Evolutionary conservation across 2,113 vertebrate species (phyloP).

Genomic region (Antechinus stuartii): DNA sequence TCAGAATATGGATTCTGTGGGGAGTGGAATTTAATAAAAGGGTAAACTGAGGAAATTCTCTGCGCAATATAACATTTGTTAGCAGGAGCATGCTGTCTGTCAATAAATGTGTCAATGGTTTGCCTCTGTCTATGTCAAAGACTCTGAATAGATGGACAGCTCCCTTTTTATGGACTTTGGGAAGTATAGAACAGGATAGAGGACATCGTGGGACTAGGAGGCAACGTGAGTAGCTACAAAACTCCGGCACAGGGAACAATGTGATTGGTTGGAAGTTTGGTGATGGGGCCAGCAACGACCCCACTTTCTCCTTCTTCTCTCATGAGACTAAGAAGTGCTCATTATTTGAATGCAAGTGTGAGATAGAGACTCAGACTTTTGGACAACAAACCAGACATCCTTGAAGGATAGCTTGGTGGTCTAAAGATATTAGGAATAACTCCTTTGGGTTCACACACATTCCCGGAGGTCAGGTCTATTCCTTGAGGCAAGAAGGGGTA

Average conservation of each 20-base stretch:
- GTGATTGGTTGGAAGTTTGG: not conserved
- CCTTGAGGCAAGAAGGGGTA: not conserved
- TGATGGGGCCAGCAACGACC: not conserved
- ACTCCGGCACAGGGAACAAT: too few relatives aligned
- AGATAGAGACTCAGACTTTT: not conserved
- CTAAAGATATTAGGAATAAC: not conserved
- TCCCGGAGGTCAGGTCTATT: not conserved
- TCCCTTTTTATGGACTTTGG: not conserved
- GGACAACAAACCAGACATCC: not conserved
- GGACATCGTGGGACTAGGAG: not conserved
- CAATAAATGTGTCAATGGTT: not conserved
- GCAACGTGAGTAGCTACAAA: not conserved
- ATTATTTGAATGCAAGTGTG: not conserved
- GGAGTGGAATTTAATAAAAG: not conserved
- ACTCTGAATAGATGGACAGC: not conserved
- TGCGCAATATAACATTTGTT: not conserved
- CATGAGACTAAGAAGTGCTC: not conserved
- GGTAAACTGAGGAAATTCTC: not conserved
- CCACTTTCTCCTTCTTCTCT: not conserved
- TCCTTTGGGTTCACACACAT: not conserved
- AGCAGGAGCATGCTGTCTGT: not conserved
- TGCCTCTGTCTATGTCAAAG: not conserved
- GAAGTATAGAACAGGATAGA: not conserved
- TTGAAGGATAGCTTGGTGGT: not conserved
- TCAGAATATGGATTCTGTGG: not conserved